Base-by-base conservation (phyloP, 2,113 vertebrate species). In the Nerophis lumbriciformis region DNA sequence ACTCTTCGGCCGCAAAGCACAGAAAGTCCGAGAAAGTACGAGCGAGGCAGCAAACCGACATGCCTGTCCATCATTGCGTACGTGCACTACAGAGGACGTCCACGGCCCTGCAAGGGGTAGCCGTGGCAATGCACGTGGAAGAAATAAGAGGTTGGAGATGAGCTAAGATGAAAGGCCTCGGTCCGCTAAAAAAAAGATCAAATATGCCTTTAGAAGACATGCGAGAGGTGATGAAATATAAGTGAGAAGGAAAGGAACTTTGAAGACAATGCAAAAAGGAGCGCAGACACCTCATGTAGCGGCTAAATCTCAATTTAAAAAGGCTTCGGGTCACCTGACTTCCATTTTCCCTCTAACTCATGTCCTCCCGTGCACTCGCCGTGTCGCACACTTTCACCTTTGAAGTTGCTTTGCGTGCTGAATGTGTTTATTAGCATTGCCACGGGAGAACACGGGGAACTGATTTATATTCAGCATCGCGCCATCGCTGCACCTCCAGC, bases 391-490 rank as follows among this genome's bases (percentile, higher is more conserved):
- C 63, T 69, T 78, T 63, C 67, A 82, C 73, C 78, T 87, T 88
- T 87, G 84, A 88, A 87, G 86, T 84, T 69, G 48, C 61, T 57
- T 57, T 57, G 71, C 69, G 51, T 66, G 72, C 71, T 61, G 59
- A 78, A 83, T 78, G 60, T 79, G 69, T 86, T 80, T 59, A 78
- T 45, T 69, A 71, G 73, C 66, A 48, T 73, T 61, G 63, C 63
- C 21, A 47, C 13, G 54, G 52, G 70, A 54, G 65, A 68, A 73
- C 56, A 8, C 49, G 66, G 16, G 21, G 13, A 4, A 9, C 61
- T 80, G 61, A 77, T 82, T 79, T 72, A 79, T 72, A 77, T 85
- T 83, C 72, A 71, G 61, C 51, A 79, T 82, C 73, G 76, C 83
- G 77, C 66, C 61, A 56, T 61, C 61, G 16, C 54, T 70, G 71